phyloP scores from a whole-genome alignment of 1,140 invertebrate genomes.

The Phenacoccus solenopsis region DNA sequence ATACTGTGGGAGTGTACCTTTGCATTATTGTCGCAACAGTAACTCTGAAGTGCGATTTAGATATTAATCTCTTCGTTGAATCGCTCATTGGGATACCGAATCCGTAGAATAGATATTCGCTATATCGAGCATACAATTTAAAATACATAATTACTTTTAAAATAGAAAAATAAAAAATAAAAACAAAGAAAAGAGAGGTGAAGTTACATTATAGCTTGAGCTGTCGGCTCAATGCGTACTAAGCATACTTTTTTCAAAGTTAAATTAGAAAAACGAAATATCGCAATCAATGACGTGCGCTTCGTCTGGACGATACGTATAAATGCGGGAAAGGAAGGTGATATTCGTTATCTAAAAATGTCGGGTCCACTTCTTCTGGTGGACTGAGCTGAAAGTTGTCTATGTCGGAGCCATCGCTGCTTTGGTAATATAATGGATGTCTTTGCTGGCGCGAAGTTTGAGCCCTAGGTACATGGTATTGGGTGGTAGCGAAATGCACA shows the following conservation, averaged over 20 bases:
- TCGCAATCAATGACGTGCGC: background rate
- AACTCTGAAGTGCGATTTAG: too few relatives aligned
- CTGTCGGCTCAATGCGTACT: background rate
- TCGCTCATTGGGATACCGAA: constrained; percentile 1
- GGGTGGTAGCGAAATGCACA: constrained; percentile 5
- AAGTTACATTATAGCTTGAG: background rate
- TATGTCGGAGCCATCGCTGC: constrained; percentile 10
- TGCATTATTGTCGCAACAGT: background rate
- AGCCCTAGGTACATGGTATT: constrained; percentile 11
- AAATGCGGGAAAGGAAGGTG: background rate
- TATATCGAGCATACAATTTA: constrained; percentile 2
- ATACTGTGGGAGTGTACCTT: too few relatives aligned
- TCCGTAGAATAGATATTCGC: background rate
- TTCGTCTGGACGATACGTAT: background rate
- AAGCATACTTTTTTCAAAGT: too few relatives aligned
- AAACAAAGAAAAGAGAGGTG: background rate
- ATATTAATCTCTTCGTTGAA: too few relatives aligned
- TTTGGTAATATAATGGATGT: background rate
- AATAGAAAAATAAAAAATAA: constrained; percentile 4
- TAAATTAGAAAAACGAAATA: background rate
- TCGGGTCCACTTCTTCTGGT: constrained; percentile 3
- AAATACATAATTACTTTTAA: background rate
- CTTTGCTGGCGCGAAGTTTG: background rate
- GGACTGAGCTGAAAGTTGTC: constrained; percentile 13
- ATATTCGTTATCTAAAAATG: background rate